phyloP scores from a whole-genome alignment of 2,797 vertebrate genomes.

The Menidia menidia region DNA sequence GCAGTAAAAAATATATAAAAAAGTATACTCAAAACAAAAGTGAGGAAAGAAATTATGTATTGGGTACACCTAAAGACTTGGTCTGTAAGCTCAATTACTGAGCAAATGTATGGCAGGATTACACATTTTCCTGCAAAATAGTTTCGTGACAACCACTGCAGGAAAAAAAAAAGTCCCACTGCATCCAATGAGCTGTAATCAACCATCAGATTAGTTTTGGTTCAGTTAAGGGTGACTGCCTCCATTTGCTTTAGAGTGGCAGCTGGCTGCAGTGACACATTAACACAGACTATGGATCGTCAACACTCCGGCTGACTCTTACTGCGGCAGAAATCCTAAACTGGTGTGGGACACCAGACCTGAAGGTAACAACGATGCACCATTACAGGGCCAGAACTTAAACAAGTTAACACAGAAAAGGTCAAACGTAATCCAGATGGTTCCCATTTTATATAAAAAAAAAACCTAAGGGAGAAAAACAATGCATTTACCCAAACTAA shows the following conservation, averaged over 20 bases:
- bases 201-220: constrained; percentile 72
- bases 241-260: constrained; percentile 72
- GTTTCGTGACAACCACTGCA: constrained; percentile 24
- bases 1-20: constrained; percentile 13
- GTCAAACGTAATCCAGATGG: background rate
- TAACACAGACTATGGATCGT: constrained; percentile 72
- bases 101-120: background rate
- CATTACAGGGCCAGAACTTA: background rate
- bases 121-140: background rate
- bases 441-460: background rate
- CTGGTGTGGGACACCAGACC: constrained; percentile 48
- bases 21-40: background rate
- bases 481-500: constrained; percentile 16
- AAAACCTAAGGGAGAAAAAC: constrained; percentile 6
- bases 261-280: constrained; percentile 79
- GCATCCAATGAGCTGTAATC: constrained; percentile 67
- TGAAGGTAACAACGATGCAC: constrained; percentile 24
- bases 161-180: constrained; percentile 7
- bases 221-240: constrained; percentile 73
- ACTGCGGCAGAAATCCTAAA: constrained; percentile 64
- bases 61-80: constrained; percentile 14
- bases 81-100: constrained; percentile 3
- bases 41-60: constrained; percentile 1
- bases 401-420: constrained; percentile 3
- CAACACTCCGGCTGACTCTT: constrained; percentile 73